phyloP scores from a whole-genome alignment of 2,888 invertebrate genomes.

The Nomada fabriciana region DNA sequence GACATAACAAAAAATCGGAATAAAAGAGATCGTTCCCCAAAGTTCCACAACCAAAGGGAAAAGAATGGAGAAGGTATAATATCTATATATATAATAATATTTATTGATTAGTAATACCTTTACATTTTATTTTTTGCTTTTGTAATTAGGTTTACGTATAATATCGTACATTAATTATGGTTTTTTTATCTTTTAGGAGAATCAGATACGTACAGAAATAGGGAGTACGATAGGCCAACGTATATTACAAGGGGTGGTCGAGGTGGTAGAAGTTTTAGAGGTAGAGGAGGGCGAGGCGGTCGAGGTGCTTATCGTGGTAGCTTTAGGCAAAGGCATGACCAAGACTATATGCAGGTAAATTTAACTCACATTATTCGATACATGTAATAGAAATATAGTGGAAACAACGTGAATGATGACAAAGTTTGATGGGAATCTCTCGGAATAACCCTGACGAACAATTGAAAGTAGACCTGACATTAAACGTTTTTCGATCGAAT shows the following conservation, averaged over 20 bases:
- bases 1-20: constrained; percentile 90
- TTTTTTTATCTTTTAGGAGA: constrained; percentile 59
- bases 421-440: constrained; percentile 60
- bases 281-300: constrained; percentile 85
- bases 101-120: neutral
- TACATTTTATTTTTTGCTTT: neutral
- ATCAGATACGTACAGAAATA: constrained; percentile 80
- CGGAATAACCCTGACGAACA: constrained; percentile 60
- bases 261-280: constrained; percentile 81
- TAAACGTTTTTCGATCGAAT: neutral
- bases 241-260: constrained; percentile 78
- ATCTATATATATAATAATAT: neutral
- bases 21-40: constrained; percentile 87
- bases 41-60: constrained; percentile 80
- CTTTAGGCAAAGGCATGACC: constrained; percentile 85
- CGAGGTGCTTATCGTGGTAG: constrained; percentile 85
- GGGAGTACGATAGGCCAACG: constrained; percentile 79
- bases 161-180: constrained; percentile 5
- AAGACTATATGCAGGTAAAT: constrained; percentile 84
- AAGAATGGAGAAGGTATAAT: constrained; percentile 76
- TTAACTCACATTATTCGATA: neutral
- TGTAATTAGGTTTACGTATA: no score
- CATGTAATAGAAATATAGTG: no score
- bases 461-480: constrained; percentile 73
- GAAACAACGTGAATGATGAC: constrained; percentile 35